These are phyloP conservation scores for Aethina tumida DNA, from an alignment of 1,140 invertebrate genomes.

Conservation along the genomic window DNA sequence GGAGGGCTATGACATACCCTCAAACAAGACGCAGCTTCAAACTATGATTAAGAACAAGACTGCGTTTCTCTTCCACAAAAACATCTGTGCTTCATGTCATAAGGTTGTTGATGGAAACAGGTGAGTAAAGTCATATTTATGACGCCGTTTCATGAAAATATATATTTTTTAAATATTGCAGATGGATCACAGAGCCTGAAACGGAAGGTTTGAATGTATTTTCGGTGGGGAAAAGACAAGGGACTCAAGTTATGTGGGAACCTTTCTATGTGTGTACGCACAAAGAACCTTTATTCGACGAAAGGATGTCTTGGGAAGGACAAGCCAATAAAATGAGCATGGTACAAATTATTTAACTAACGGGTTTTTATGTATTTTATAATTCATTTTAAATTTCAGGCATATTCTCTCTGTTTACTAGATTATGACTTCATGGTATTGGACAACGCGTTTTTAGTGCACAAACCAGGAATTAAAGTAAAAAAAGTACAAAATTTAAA, in stretches of 20 bases:
- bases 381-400: slow-evolving; percentile 45
- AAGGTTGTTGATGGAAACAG: slow-evolving; percentile 36
- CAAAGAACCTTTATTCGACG: slow-evolving; percentile 48
- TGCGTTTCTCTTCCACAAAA: slow-evolving; percentile 45
- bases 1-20: slow-evolving; percentile 23
- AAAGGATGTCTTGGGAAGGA: slow-evolving; percentile 49
- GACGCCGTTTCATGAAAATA: neutral
- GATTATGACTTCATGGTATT: slow-evolving; percentile 83
- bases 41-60: slow-evolving; percentile 34
- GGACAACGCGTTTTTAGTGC: slow-evolving; percentile 79
- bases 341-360: too few relatives aligned
- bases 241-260: slow-evolving; percentile 43
- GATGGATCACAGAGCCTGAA: slow-evolving; percentile 28
- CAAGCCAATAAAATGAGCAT: slow-evolving; percentile 52
- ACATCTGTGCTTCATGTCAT: slow-evolving; percentile 46
- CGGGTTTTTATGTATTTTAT: neutral
- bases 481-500: slow-evolving; percentile 19
- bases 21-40: slow-evolving; percentile 35
- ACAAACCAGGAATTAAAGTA: slow-evolving; percentile 71
- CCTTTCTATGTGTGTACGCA: slow-evolving; percentile 51
- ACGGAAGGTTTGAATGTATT: slow-evolving; percentile 24
- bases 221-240: slow-evolving; percentile 33
- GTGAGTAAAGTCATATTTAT: too few relatives aligned
- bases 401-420: slow-evolving; percentile 71
- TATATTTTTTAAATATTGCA: too few relatives aligned